Percentiles rank a stretch among this genome's conserved stretches.
Evolutionary conservation across 2,113 vertebrate genomes (phyloP).

Genomic region (Arvicanthis niloticus): DNA sequence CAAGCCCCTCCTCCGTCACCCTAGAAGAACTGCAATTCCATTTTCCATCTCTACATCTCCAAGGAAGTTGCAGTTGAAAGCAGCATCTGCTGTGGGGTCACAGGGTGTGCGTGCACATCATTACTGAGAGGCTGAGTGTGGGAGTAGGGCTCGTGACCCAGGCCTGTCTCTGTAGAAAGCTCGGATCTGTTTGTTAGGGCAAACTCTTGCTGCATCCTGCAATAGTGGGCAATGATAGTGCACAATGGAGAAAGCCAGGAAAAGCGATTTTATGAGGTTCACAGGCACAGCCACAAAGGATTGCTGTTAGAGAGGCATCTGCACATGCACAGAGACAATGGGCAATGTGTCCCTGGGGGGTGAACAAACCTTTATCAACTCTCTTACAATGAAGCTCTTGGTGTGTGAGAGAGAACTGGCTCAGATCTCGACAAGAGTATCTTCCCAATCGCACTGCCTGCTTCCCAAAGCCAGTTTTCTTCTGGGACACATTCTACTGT

Average conservation of each 20-base stretch:
- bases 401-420: background rate
- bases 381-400: background rate
- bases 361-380: background rate
- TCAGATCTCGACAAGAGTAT: background rate
- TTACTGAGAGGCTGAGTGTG: background rate
- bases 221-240: background rate
- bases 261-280: background rate
- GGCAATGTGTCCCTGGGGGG: background rate
- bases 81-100: background rate
- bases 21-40: background rate
- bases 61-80: background rate
- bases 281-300: background rate
- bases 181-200: background rate
- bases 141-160: background rate
- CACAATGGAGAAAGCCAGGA: background rate
- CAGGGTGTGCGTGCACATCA: background rate
- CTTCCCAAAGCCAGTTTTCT: background rate
- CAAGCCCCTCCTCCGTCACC: background rate
- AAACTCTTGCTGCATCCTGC: background rate
- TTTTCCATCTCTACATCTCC: background rate
- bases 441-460: background rate
- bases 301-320: background rate
- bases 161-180: background rate
- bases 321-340: background rate
- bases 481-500: background rate